Evolutionary conservation across 2,797 vertebrate species (phyloP), one percentile per base, ranked within the genome.

Genomic region (Gymnothorax reevesii): DNA sequence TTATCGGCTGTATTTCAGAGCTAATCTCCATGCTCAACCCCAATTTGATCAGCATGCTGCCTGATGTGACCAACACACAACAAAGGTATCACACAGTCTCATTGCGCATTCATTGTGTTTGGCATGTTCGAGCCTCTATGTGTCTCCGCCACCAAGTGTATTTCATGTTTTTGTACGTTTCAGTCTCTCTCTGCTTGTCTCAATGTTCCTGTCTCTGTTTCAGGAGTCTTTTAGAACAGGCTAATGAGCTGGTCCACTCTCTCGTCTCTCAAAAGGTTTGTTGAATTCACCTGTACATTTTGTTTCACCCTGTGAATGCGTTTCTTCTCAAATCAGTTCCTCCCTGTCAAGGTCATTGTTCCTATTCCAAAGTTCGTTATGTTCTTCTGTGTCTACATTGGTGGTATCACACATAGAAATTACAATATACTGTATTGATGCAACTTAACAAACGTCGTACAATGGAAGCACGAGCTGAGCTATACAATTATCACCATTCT

Each of bases 11-110:
- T 52, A 33, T 27, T n/a, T 88, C 88, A 95, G 95, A 95, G 87
- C 79, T 95, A 88, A 88, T 95, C 91, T 87, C 73, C 17, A 20
- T 94, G 83, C 94, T 94, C 90, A 95, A 83, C 57, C 93, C 94
- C 66, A 88, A 88, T 4, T 88, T 95, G 69, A 57, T 89, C 85
- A 88, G 83, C 64, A 82, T 86, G 82, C 20, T 64, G 10, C 86
- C 88, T 20, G 89, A 91, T 7, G 87, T 90, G 85, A 85, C 87
- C 0, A 66, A 89, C 75, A 10, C 77, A 22, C 88, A 89, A 57
- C 88, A 87, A 87, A 91, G 93, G 94, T 95, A 93, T 62, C n/a
- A 66, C 66, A 42, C 8, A 73, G 52, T 75, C 52, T 80, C 49
- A 8, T 4, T 27, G 22, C 52, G 7, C 13, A 7, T 33, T 75